phyloP scores from a whole-genome alignment of 2,797 vertebrate genomes.

The Paramormyrops hopkinsi region DNA sequence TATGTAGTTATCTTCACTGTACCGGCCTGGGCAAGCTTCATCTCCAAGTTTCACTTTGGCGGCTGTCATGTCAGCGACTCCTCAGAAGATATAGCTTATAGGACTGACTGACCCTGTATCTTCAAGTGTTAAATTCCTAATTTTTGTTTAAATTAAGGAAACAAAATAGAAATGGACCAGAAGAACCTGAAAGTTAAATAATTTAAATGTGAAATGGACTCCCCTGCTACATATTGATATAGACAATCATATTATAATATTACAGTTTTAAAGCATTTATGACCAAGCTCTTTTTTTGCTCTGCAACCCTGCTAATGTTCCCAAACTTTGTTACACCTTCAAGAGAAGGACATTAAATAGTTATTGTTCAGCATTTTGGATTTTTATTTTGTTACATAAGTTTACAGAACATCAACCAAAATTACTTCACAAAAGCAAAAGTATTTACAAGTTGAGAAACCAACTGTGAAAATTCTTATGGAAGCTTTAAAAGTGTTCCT shows the following conservation, averaged over 20 bases:
- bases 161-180: not conserved
- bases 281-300: not conserved
- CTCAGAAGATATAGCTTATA: not conserved
- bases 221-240: not conserved
- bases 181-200: not conserved
- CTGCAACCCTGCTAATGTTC: not conserved
- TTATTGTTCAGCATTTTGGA: constrained; percentile 25
- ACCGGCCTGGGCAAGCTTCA: not conserved
- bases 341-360: not conserved
- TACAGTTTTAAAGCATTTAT: not conserved
- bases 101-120: not conserved
- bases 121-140: not conserved
- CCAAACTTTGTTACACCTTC: not conserved
- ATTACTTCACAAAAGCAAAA: constrained; percentile 84
- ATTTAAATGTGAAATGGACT: not conserved
- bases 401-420: constrained; percentile 76
- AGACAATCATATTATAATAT: not conserved
- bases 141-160: not conserved
- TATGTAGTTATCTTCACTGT: not conserved
- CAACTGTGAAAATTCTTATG: constrained; percentile 68
- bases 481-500: constrained; percentile 73
- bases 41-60: not conserved
- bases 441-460: constrained; percentile 87
- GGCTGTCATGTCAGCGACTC: not conserved
- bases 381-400: constrained; percentile 66